phyloP scores from a whole-genome alignment of 1,140 invertebrate species.

The Leptinotarsa undecemlineata region DNA sequence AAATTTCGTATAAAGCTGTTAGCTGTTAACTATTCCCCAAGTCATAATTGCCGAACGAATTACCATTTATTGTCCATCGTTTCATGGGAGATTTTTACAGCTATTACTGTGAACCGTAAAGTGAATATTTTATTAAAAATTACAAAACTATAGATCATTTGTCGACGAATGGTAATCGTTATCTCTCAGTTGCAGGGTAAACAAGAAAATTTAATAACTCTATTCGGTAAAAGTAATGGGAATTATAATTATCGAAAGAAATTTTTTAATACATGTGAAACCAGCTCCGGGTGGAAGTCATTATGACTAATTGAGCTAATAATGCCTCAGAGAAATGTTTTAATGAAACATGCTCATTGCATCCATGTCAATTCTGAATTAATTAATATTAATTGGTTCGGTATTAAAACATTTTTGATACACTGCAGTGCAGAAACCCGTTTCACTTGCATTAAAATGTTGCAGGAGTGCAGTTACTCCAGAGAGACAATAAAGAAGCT shows the following conservation, averaged over 20 bases:
- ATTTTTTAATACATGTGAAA: background rate
- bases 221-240: background rate
- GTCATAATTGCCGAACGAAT: slow-evolving; percentile 15
- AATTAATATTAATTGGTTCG: background rate
- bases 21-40: slow-evolving; percentile 11
- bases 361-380: background rate
- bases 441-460: background rate
- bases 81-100: slow-evolving; percentile 11
- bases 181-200: background rate
- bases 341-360: slow-evolving; percentile 2
- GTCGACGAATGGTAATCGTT: background rate
- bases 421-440: background rate
- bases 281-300: background rate
- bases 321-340: background rate
- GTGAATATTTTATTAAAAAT: background rate
- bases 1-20: slow-evolving; percentile 15
- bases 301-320: slow-evolving; percentile 1
- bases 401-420: slow-evolving; percentile 10
- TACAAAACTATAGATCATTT: background rate
- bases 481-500: too few species aligned
- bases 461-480: too few species aligned
- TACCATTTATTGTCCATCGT: background rate
- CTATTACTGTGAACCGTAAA: background rate
- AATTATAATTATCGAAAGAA: background rate
- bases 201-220: background rate